phyloP scores from a whole-genome alignment of 2,113 vertebrate species.

The Dunckerocampus dactyliophorus region DNA sequence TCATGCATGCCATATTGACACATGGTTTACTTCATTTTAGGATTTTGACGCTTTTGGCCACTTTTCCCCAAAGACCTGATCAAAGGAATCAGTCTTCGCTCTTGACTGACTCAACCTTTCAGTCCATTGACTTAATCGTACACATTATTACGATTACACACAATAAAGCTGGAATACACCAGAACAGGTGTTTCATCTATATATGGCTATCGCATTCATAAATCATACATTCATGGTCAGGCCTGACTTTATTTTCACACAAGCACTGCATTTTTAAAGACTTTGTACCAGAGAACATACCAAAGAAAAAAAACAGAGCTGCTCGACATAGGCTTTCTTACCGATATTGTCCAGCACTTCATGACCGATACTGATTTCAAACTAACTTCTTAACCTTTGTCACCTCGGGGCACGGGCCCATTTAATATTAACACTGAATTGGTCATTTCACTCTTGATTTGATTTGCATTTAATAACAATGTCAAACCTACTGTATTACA shows the following conservation, averaged over 20 bases:
- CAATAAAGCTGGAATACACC: constrained; percentile 2
- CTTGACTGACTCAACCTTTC: not conserved
- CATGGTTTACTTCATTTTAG: constrained; percentile 10
- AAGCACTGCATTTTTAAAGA: not conserved
- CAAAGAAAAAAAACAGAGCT: no score
- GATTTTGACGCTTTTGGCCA: not conserved
- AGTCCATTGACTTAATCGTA: not conserved
- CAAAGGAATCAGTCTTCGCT: not conserved
- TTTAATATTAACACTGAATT: no score
- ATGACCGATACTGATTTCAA: no score
- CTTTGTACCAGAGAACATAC: constrained; percentile 4
- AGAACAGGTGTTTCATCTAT: constrained; percentile 16
- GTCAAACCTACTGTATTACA: no score
- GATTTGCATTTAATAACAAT: no score
- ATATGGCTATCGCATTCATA: constrained; percentile 19
- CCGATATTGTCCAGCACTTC: no score
- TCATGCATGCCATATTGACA: constrained; percentile 11
- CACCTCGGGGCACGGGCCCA: no score
- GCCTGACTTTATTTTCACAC: constrained; percentile 20
- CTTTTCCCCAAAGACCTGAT: constrained; percentile 3
- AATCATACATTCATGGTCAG: constrained; percentile 30
- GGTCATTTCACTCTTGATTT: no score
- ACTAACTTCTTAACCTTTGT: no score
- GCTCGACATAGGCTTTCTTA: no score
- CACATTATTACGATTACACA: not conserved